Evolutionary conservation across 2,113 vertebrate genomes (phyloP).

Genomic region (Pachyramphus minor): DNA sequence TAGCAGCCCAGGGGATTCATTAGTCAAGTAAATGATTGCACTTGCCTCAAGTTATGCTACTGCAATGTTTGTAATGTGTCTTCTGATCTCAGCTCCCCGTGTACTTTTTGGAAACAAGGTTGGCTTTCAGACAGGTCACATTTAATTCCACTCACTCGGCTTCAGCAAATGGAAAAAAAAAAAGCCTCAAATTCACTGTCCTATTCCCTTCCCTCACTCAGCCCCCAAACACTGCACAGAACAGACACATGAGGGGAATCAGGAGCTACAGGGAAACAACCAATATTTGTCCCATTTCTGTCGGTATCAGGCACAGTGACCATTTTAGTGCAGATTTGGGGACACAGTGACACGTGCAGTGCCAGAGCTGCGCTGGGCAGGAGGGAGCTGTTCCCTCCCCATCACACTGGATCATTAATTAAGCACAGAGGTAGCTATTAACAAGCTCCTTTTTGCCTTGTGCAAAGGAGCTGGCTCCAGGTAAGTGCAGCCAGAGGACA

Average conservation of each 20-base stretch:
- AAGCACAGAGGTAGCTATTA: background rate
- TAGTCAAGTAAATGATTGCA: conserved; percentile 66
- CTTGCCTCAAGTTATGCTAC: conserved; percentile 64
- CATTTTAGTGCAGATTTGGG: background rate
- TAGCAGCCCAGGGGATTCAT: conserved; percentile 64
- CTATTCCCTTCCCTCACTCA: background rate
- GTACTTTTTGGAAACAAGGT: conserved; percentile 40
- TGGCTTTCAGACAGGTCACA: conserved; percentile 51
- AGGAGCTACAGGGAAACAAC: background rate
- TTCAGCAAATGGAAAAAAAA: conserved; percentile 34
- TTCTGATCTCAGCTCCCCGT: conserved; percentile 46
- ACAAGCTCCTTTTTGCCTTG: background rate
- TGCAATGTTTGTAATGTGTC: conserved; percentile 58
- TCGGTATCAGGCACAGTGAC: background rate
- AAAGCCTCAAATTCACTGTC: background rate
- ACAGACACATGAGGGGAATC: background rate
- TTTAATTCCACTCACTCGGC: conserved; percentile 46
- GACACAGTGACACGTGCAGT: background rate
- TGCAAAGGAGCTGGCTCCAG: background rate
- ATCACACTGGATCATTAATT: background rate
- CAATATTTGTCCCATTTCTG: background rate
- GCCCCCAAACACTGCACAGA: background rate
- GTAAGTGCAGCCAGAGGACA: background rate
- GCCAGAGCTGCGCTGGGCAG: background rate
- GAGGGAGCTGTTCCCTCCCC: background rate